Evolutionary conservation across 2,797 vertebrate genomes (phyloP).

Genomic region (Emys orbicularis): DNA sequence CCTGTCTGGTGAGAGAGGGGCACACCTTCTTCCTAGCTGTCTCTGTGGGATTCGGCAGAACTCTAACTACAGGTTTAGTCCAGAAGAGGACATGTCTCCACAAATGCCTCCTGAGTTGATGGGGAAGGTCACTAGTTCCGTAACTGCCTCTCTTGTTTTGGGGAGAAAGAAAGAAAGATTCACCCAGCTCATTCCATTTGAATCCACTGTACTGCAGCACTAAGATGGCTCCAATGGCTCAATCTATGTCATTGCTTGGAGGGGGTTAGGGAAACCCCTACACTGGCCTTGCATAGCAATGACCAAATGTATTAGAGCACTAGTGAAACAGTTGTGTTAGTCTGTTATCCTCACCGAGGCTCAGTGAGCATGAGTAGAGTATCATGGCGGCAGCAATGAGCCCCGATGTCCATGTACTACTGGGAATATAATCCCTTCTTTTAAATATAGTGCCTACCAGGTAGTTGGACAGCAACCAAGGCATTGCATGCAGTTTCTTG

Average conservation of each 20-base stretch:
- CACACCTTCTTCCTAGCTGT: neutral
- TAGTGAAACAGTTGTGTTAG: neutral
- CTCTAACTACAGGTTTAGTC: neutral
- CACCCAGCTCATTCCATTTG: neutral
- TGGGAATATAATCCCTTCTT: neutral
- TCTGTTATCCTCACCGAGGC: neutral
- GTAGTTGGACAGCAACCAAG: conserved; percentile 26
- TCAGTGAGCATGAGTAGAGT: neutral
- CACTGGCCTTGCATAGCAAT: neutral
- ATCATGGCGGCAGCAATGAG: neutral
- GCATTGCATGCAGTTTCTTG: conserved; percentile 63
- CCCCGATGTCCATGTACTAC: neutral
- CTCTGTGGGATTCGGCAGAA: neutral
- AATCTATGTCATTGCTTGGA: neutral
- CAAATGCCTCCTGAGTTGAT: accelerated
- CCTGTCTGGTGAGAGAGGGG: neutral
- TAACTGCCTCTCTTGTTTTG: neutral
- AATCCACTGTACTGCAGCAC: neutral
- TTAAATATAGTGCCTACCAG: neutral
- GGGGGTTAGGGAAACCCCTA: neutral
- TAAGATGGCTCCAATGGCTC: neutral
- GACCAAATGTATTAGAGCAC: neutral
- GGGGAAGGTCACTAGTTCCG: neutral
- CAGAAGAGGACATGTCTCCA: neutral
- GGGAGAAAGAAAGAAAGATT: neutral